Evolutionary conservation across 2,113 vertebrate genomes (phyloP).

Genomic region (Aleadryas rufinucha): DNA sequence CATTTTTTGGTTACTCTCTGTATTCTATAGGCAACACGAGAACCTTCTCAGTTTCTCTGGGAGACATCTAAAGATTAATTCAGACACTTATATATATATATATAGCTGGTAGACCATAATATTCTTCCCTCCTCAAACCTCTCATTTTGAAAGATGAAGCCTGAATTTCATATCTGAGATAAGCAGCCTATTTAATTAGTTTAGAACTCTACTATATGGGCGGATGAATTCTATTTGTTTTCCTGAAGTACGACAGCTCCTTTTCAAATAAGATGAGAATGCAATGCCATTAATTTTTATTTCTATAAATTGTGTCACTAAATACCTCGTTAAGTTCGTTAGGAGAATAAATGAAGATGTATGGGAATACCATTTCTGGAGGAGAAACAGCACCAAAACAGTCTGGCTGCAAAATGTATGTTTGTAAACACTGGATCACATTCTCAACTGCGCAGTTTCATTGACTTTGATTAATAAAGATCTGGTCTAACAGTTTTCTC

Average conservation of each 20-base stretch:
- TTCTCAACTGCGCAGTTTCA: neutral
- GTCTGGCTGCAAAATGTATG: neutral
- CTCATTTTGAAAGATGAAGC: slow-evolving; percentile 25
- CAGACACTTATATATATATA: neutral
- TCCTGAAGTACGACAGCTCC: neutral
- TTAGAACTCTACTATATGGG: neutral
- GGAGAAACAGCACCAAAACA: neutral
- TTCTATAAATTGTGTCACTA: neutral
- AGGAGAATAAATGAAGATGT: neutral
- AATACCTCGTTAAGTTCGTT: neutral
- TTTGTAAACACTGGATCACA: neutral
- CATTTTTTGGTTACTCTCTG: neutral
- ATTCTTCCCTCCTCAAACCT: neutral
- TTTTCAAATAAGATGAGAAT: neutral
- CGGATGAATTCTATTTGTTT: neutral
- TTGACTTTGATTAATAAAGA: neutral
- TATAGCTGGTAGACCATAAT: neutral
- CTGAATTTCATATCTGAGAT: slow-evolving; percentile 9
- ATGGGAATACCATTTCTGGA: neutral
- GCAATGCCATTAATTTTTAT: neutral
- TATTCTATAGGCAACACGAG: neutral
- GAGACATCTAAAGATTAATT: neutral
- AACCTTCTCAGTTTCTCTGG: neutral
- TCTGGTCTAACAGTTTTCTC: neutral
- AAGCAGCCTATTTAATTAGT: neutral